phyloP scores from a whole-genome alignment of 1,140 invertebrate genomes.

The Ladona fulva region DNA sequence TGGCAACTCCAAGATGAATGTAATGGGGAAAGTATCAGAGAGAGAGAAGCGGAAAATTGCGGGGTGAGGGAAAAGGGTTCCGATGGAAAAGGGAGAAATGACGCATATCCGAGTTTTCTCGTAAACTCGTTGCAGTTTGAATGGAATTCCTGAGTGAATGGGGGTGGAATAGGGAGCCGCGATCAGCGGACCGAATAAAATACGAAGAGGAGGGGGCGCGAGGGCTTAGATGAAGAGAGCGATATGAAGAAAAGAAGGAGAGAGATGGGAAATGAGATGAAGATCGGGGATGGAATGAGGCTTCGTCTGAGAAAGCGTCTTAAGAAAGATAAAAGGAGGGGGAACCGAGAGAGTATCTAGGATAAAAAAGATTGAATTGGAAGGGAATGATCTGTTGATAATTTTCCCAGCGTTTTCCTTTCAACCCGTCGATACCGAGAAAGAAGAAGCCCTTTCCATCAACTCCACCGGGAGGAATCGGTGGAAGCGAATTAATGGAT shows the following conservation, averaged over 20 bases:
- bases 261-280: not conserved
- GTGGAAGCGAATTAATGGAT: no score
- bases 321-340: no score
- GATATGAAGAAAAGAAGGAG: conserved; percentile 16
- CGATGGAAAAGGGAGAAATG: not conserved
- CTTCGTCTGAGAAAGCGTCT: no score
- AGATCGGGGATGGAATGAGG: not conserved
- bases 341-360: no score
- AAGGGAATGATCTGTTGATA: no score
- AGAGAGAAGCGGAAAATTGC: conserved; percentile 3
- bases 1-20: not conserved
- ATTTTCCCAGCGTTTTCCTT: no score
- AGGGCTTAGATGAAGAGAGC: not conserved
- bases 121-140: not conserved
- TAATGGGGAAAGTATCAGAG: not conserved
- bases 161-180: not conserved
- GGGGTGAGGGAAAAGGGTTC: conserved; percentile 1
- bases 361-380: no score
- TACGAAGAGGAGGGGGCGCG: not conserved
- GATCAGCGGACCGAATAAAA: not conserved
- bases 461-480: no score
- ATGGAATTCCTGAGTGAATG: not conserved
- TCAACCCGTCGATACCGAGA: no score
- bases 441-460: no score
- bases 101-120: not conserved